Evolutionary conservation across 2,888 invertebrate genomes (phyloP).

Genomic region (Drosophila acutilabella): DNA sequence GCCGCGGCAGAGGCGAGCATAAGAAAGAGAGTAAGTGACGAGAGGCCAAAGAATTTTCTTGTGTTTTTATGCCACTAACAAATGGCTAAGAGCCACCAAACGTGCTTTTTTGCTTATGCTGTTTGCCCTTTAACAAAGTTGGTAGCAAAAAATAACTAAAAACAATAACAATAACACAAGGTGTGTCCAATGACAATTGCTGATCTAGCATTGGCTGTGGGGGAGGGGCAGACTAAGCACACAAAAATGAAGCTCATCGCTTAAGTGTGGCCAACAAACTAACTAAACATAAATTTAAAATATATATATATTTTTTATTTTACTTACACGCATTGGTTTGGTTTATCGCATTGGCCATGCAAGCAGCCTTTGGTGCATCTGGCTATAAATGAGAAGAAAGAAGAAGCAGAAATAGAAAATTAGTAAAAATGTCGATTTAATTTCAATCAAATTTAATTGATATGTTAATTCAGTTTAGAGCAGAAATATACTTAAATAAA

Average conservation of each 20-base stretch:
- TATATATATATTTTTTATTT: no score
- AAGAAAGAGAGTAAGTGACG: constrained; percentile 15
- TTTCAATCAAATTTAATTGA: constrained; percentile 59
- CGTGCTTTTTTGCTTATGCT: constrained; percentile 61
- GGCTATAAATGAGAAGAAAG: constrained; percentile 86
- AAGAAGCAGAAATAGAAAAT: not conserved
- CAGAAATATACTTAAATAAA: constrained; percentile 12
- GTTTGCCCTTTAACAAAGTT: constrained; percentile 61
- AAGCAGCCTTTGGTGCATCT: constrained; percentile 97
- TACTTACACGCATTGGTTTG: constrained; percentile 98
- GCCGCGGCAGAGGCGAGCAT: not conserved
- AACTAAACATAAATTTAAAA: no score
- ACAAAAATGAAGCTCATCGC: constrained; percentile 38
- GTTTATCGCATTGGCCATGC: constrained; percentile 96
- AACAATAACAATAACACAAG: constrained; percentile 53
- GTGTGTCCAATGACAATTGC: constrained; percentile 63
- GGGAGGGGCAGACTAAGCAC: constrained; percentile 30
- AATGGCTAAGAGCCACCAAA: constrained; percentile 44
- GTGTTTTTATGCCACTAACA: constrained; percentile 48
- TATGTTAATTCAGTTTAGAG: constrained; percentile 49
- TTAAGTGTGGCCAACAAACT: not conserved
- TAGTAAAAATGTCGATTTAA: constrained; percentile 14
- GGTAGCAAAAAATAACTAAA: constrained; percentile 55
- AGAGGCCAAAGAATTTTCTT: constrained; percentile 74
- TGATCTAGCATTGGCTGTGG: constrained; percentile 2